Evolutionary conservation across 2,113 vertebrate genomes (phyloP), one percentile per base, ranked within the genome.

Genomic region (Acanthochromis polyacanthus): DNA sequence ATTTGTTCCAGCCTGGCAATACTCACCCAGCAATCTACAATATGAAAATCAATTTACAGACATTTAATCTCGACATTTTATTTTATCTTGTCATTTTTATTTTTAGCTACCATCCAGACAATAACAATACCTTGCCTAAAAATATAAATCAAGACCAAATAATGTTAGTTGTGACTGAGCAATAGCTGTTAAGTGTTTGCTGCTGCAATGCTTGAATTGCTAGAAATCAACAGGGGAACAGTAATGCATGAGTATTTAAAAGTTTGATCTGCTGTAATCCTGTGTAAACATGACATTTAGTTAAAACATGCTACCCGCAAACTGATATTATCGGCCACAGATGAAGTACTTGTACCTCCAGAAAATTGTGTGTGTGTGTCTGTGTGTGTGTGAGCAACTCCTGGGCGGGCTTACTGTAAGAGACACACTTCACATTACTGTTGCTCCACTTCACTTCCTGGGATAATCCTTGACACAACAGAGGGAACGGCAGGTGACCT

Each of bases 381-480:
- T 84, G 80, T 85, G 64, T 86, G 75, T 84, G 57, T 83, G 52
- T 65, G 2, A 19, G 14, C 46, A 62, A 43, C 71, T 79, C 69
- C 66, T 77, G 73, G 64, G 61, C 20, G 23, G 81, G 66, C 63
- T 75, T 89, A 85, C 76, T 84, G 83, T 89, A 86, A 85, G 82
- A 91, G 84, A 79, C 85, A 79, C 75, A 72, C 90, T 90, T 79
- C 82, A 87, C 74, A 92, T 93, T 92, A 90, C 38, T 88, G 86
- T 91, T 89, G 90, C 93, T 93, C 81, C 91, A 93, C 32, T 93
- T 91, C 90, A 92, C 93, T 93, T 94, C 93, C 93, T 93, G 90
- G 82, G 91, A 93, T 93, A 92, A 94, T 94, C 93, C 93, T 89
- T 90, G 81, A 76, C 84, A 75, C 92, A 85, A 84, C 91, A 91